These are phyloP conservation scores for Dendrolimus kikuchii DNA, from an alignment of 1,140 invertebrate species.

Conservation along the genomic window DNA sequence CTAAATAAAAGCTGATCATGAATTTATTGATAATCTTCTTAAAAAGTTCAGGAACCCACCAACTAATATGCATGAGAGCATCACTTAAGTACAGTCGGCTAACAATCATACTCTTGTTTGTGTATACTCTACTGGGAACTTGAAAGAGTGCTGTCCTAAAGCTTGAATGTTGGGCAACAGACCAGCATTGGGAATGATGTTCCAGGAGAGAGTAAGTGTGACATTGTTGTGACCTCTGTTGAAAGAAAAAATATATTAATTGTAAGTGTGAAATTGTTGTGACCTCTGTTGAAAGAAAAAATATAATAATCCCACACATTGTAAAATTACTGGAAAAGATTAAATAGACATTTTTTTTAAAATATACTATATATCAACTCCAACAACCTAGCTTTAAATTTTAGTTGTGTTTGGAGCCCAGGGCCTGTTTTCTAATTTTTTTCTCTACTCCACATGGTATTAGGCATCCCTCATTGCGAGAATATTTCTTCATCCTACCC, in stretches of 20 bases:
- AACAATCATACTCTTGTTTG: constrained; percentile 79
- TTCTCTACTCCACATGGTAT: too few relatives aligned
- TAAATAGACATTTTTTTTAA: too few relatives aligned
- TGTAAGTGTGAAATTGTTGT: constrained; percentile 93
- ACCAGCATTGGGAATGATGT: constrained; percentile 99
- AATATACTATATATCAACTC: too few relatives aligned
- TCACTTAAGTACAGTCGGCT: constrained; percentile 7
- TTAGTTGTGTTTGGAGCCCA: too few relatives aligned
- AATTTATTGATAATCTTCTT: constrained; percentile 22
- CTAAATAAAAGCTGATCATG: constrained; percentile 34
- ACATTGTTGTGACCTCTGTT: constrained; percentile 93
- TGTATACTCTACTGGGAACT: constrained; percentile 92
- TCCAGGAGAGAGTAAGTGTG: constrained; percentile 95
- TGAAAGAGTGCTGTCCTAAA: constrained; percentile 87
- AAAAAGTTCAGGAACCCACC: constrained; percentile 9
- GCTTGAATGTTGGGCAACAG: constrained; percentile 89
- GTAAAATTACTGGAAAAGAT: too few relatives aligned
- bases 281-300: constrained; percentile 80
- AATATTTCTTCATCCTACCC: too few relatives aligned
- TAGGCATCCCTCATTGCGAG: too few relatives aligned
- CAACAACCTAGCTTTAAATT: too few relatives aligned
- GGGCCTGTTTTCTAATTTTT: too few relatives aligned
- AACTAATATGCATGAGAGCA: constrained; percentile 17
- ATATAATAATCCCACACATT: not conserved
- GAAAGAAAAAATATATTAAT: constrained; percentile 45